Conservation (phyloP, 2,113 vertebrate species). For the Sphyrna mokarran region DNA sequence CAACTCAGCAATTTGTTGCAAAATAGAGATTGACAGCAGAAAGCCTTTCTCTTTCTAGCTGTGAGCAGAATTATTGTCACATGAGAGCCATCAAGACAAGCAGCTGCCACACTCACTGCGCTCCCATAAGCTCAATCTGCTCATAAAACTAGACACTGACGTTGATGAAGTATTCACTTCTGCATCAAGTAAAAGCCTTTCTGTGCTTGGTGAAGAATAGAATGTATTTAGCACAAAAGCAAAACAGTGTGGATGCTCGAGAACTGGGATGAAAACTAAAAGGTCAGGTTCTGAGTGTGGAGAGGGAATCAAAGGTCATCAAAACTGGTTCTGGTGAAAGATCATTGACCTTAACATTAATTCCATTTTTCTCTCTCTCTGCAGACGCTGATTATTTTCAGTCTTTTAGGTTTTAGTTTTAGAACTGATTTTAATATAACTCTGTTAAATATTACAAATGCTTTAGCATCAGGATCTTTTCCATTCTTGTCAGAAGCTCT, state of each 20-base stretch:
- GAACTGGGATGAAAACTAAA: not conserved
- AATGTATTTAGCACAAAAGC: not conserved
- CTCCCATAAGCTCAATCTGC: not conserved
- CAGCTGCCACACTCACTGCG: constrained; percentile 17
- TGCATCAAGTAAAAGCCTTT: not conserved
- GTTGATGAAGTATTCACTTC: constrained; percentile 4
- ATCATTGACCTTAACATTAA: not conserved
- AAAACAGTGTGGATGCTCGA: not conserved
- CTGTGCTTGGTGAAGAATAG: not conserved
- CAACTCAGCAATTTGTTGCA: constrained; percentile 30
- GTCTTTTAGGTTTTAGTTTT: no score
- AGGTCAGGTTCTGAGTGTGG: not conserved
- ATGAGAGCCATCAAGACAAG: constrained; percentile 27
- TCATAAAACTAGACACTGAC: constrained; percentile 16
- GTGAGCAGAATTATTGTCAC: constrained; percentile 13
- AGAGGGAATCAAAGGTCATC: not conserved
- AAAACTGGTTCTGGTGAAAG: not conserved
- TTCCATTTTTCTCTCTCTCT: not conserved
- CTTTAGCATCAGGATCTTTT: not conserved
- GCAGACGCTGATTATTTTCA: not conserved
- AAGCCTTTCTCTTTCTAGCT: constrained; percentile 21
- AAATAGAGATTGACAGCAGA: constrained; percentile 21
- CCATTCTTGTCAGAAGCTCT: not conserved
- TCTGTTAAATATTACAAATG: not conserved
- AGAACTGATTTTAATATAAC: not conserved